Evolutionary conservation across 2,113 vertebrate genomes (phyloP).

Genomic region (Elanoides forficatus): DNA sequence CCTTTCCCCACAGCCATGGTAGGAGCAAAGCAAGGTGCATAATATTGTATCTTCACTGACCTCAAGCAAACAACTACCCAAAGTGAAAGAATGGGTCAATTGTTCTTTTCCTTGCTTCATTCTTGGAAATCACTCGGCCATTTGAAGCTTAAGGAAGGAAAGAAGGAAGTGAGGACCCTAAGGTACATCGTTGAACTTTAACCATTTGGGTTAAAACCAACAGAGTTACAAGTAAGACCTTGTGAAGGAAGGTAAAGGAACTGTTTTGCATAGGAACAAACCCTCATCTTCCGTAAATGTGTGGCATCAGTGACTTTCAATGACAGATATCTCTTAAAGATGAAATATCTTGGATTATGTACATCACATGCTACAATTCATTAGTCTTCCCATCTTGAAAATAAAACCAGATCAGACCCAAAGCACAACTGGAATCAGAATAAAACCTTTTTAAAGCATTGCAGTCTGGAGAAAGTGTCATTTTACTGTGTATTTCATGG

Average conservation of each 20-base stretch:
- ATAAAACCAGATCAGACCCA: neutral
- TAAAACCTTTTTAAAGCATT: neutral
- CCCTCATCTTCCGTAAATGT: neutral
- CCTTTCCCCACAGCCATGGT: neutral
- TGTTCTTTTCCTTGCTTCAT: neutral
- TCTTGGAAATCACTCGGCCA: neutral
- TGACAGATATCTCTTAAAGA: neutral
- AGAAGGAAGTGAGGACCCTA: neutral
- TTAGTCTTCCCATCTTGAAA: neutral
- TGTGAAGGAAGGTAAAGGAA: neutral
- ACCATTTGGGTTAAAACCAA: neutral
- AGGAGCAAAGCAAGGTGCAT: neutral
- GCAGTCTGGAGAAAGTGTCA: neutral
- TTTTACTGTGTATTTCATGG: conserved; percentile 4
- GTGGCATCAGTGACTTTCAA: neutral
- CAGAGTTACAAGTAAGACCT: neutral
- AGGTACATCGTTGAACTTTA: neutral
- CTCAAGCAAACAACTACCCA: neutral
- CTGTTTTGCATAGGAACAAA: neutral
- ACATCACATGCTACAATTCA: neutral
- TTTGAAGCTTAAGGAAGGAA: neutral
- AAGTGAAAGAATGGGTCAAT: neutral
- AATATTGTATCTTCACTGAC: neutral
- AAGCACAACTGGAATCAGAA: neutral
- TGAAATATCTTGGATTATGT: neutral